phyloP scores from a whole-genome alignment of 2,888 invertebrate species.

The Campoplex capitator region DNA sequence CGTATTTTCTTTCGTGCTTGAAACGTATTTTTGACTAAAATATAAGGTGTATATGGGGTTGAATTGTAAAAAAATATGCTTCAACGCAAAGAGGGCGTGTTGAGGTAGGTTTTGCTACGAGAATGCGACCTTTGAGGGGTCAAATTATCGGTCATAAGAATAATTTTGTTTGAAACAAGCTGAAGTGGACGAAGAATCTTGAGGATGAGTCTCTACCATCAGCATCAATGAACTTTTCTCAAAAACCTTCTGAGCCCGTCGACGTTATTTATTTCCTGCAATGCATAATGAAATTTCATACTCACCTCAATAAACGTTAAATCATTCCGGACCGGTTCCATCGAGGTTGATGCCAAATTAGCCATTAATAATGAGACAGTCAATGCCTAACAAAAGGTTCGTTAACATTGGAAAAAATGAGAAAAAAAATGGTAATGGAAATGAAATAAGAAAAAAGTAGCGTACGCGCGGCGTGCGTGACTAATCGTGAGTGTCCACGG shows the following conservation, averaged over 20 bases:
- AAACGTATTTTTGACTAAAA: slow-evolving; percentile 23
- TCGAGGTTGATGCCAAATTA: not conserved
- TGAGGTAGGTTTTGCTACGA: slow-evolving; percentile 3
- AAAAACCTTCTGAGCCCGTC: not conserved
- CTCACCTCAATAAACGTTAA: too few species aligned
- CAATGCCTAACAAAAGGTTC: not conserved
- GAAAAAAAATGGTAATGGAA: not conserved
- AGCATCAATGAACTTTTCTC: not conserved
- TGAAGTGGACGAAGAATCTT: not conserved
- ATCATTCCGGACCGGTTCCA: too few species aligned
- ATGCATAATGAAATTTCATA: not conserved
- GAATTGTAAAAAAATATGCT: not conserved
- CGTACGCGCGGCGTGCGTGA: slow-evolving; percentile 9
- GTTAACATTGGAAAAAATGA: not conserved
- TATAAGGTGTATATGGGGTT: slow-evolving; percentile 6
- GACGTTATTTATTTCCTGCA: not conserved
- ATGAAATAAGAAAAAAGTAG: not conserved
- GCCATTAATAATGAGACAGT: not conserved
- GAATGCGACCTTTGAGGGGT: slow-evolving; percentile 45
- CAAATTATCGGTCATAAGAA: slow-evolving; percentile 62
- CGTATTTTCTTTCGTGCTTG: not conserved
- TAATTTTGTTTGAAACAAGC: slow-evolving; percentile 17
- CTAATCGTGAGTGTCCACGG: slow-evolving; percentile 19
- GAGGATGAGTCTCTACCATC: not conserved
- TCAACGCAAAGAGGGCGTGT: slow-evolving; percentile 14